These are phyloP conservation scores for Spermophilus dauricus DNA, from an alignment of 2,113 vertebrate genomes.

Conservation along the genomic window DNA sequence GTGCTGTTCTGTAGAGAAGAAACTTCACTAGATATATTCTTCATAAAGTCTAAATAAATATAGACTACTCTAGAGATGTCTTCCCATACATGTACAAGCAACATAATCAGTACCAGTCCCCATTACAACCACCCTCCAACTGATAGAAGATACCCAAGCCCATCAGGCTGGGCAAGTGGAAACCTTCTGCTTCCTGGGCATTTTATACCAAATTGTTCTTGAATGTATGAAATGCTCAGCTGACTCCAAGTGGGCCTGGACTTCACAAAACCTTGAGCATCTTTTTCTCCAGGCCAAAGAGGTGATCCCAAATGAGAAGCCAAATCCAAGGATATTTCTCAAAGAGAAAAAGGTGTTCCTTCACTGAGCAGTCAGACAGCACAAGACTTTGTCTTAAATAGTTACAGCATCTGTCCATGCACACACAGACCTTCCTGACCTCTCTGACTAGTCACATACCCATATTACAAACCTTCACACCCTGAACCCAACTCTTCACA, in stretches of 20 bases:
- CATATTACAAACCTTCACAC: not conserved
- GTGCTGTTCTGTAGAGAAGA: not conserved
- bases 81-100: not conserved
- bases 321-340: conserved; percentile 28
- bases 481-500: not conserved
- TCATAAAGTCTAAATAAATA: conserved; percentile 6
- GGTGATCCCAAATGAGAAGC: not conserved
- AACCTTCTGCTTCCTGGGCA: not conserved
- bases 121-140: not conserved
- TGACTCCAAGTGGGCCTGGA: not conserved
- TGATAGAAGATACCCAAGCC: not conserved
- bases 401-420: not conserved
- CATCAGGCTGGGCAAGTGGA: not conserved
- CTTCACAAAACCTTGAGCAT: not conserved
- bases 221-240: not conserved
- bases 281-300: not conserved
- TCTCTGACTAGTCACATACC: not conserved
- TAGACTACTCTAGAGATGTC: not conserved
- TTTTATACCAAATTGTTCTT: not conserved
- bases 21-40: not conserved
- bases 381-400: not conserved
- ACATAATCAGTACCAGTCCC: not conserved
- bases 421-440: not conserved
- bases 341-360: not conserved
- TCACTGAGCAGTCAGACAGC: not conserved